Evolutionary conservation across 2,888 invertebrate genomes (phyloP), one percentile per base, ranked within the genome.

Genomic region (Drosophila cognata): DNA sequence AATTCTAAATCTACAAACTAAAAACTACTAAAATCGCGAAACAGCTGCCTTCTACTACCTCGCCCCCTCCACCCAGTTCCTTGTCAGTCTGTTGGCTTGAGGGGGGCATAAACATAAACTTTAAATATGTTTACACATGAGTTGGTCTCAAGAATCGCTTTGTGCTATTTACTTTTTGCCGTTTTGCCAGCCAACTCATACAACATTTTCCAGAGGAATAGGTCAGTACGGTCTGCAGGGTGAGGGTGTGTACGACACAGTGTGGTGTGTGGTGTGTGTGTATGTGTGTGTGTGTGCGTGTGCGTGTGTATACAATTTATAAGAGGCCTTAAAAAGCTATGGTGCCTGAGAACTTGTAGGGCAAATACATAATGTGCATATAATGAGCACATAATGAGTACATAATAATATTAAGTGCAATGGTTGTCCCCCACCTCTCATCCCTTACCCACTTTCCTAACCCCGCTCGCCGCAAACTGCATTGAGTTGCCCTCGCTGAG

Each of bases 201-300:
- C 81, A 81, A 74, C 82, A 82, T 81, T 82, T 84, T 89, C 72
- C 78, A 88, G 89, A 89, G 92, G 92, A 89, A 91, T 91, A 91
- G 91, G 91, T 91, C 91, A 91, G 91, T 91, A 84, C 85, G 80
- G 88, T 73, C 59, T 8, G 11, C 33, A 46, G 71, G 71, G 70
- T 70, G 74, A 78, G 79, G 72, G 79, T 71, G 85, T 59, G 60
- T 31, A 16, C 50, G 10, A 28, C 46, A 25, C 21, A 28, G 50
- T 67, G 31, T 28, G 60, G 31, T 28, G 59, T 53, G 50, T 67
- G 31, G 21, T 57, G 31, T 28, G 59, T 53, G 66, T 50, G 56
- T 21, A 50, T n/a, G 58, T 48, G 59, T 50, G 61, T 43, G 53
- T 41, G 57, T 58, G 64, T 35, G 58, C 62, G 63, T 63, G 73